These are phyloP conservation scores for Crotalus helleri DNA, from an alignment of 2,113 vertebrate species.

Conservation along the genomic window DNA sequence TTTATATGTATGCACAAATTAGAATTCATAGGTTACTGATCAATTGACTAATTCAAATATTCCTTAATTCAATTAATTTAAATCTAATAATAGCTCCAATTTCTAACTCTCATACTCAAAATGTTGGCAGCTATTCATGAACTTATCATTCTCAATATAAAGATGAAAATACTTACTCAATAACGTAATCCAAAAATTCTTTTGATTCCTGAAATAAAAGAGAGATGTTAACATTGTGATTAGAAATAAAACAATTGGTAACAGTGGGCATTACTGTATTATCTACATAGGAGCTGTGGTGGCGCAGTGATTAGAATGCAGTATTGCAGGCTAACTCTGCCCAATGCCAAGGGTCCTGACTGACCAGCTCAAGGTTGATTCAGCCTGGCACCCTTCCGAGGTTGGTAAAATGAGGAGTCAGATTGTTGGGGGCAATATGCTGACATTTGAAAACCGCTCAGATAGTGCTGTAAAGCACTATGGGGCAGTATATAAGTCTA, in stretches of 20 bases:
- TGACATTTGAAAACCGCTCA: too few species aligned
- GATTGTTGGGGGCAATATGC: too few species aligned
- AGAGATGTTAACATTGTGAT: neutral
- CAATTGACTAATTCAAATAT: neutral
- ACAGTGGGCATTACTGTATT: neutral
- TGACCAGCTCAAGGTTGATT: too few species aligned
- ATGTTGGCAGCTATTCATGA: neutral
- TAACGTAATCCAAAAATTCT: slow-evolving; percentile 77
- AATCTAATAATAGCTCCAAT: neutral
- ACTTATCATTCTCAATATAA: neutral
- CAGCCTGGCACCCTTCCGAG: too few species aligned
- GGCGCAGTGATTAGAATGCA: neutral
- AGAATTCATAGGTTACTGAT: neutral
- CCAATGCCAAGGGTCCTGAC: neutral
- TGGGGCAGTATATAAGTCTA: too few species aligned
- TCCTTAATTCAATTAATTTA: neutral
- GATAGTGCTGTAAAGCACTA: too few species aligned
- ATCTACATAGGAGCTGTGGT: neutral
- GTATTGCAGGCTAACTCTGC: neutral
- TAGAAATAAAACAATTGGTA: neutral
- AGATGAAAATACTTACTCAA: slow-evolving; percentile 71
- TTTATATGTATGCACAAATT: neutral
- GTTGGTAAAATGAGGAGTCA: too few species aligned
- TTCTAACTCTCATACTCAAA: slow-evolving; percentile 5
- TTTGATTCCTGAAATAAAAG: slow-evolving; percentile 71